Conservation (phyloP, 1,140 invertebrate genomes). For the Anastrepha obliqua region DNA sequence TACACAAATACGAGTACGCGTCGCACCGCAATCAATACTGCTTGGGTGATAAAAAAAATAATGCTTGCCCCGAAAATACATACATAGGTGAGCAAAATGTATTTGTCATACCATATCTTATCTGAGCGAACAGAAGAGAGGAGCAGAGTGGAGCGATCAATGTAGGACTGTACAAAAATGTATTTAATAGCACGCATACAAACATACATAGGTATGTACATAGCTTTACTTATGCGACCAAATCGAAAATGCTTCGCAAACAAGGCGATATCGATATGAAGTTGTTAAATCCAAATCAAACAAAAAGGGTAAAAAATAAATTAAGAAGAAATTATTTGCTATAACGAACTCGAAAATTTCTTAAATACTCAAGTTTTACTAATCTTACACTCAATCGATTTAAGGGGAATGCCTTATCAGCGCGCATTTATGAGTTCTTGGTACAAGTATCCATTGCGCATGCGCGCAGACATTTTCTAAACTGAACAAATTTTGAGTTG, state of each 20-base stretch:
- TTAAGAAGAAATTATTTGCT: neutral
- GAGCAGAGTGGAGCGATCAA: neutral
- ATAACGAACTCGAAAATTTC: neutral
- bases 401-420: neutral
- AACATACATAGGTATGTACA: neutral
- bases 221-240: neutral
- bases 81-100: neutral
- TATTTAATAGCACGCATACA: neutral
- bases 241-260: constrained; percentile 16
- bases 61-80: neutral
- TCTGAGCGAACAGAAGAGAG: neutral
- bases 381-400: neutral
- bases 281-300: constrained; percentile 16
- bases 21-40: neutral
- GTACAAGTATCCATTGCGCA: neutral
- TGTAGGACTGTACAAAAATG: neutral
- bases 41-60: neutral
- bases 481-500: neutral
- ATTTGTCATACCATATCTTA: constrained; percentile 27
- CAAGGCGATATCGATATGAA: constrained; percentile 15
- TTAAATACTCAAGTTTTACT: neutral
- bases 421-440: neutral
- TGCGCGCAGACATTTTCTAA: neutral
- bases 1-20: neutral
- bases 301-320: neutral